A percentile compares a stretch with the other conserved stretches of the same genome.
These are phyloP conservation scores for Pelusios castaneus DNA, from an alignment of 2,113 vertebrate species.

Conservation along the genomic window DNA sequence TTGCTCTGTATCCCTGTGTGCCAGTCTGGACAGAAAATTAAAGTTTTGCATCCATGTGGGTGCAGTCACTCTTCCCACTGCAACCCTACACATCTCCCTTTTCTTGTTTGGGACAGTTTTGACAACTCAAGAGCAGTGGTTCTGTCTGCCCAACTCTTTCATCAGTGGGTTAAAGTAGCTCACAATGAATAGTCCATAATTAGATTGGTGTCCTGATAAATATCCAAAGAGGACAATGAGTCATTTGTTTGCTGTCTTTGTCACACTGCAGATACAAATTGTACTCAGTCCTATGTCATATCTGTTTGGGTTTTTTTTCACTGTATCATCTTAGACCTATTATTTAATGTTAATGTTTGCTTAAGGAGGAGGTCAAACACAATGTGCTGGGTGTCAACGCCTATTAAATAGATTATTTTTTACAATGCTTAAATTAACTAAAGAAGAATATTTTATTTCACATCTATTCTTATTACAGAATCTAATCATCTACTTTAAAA, in stretches of 20 bases:
- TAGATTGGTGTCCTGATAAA: background rate
- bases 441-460: background rate
- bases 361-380: constrained; percentile 28
- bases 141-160: background rate
- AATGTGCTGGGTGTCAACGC: background rate
- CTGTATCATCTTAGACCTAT: background rate
- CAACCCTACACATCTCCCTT: background rate
- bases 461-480: background rate
- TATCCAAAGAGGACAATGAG: background rate
- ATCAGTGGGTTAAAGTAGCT: background rate
- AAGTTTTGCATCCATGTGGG: background rate
- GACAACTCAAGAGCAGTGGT: background rate
- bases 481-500: background rate
- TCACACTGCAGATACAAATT: background rate
- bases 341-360: background rate
- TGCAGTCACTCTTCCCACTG: background rate
- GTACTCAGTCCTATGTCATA: background rate
- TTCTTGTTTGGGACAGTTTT: background rate
- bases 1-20: background rate
- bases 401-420: background rate
- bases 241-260: background rate
- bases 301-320: background rate
- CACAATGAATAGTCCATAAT: background rate
- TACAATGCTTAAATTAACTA: background rate
- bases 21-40: background rate